Evolutionary conservation across 1,140 invertebrate species (phyloP).

Genomic region (Glossosoma conforme): DNA sequence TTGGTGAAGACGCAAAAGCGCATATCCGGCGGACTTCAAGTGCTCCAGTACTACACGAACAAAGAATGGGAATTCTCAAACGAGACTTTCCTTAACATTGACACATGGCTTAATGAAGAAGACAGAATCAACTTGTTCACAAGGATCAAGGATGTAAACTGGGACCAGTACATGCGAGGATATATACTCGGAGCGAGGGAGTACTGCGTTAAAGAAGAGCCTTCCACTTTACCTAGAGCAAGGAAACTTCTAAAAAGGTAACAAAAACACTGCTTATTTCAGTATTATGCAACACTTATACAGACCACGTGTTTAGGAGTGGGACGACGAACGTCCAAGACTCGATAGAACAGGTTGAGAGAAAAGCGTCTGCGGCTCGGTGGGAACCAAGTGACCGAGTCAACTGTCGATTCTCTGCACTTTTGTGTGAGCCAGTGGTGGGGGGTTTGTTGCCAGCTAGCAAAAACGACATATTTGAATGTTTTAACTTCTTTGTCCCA

Average conservation of each 20-base stretch:
- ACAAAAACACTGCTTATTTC: too few species aligned
- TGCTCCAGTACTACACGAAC: conserved; percentile 82
- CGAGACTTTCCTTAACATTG: conserved; percentile 62
- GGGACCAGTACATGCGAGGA: conserved; percentile 61
- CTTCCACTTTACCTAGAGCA: conserved; percentile 66
- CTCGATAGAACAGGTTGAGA: too few species aligned
- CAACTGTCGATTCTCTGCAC: neutral
- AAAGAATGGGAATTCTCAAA: conserved; percentile 78
- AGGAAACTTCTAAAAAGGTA: conserved; percentile 53
- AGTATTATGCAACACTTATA: neutral
- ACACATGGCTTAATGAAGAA: conserved; percentile 51
- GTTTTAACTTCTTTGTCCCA: too few species aligned
- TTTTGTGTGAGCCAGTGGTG: too few species aligned
- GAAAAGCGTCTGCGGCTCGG: too few species aligned
- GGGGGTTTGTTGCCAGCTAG: too few species aligned
- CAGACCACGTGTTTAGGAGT: too few species aligned
- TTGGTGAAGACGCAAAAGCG: conserved; percentile 63
- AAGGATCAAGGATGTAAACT: conserved; percentile 54
- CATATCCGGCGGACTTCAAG: conserved; percentile 56
- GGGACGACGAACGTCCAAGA: too few species aligned
- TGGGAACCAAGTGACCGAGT: too few species aligned
- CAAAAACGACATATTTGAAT: too few species aligned
- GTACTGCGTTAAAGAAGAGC: conserved; percentile 73
- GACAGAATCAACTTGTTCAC: conserved; percentile 59
- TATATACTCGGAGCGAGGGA: conserved; percentile 70